Conservation (phyloP, 92 coral and sea anemone species). For the Palythoa grandiflora region DNA sequence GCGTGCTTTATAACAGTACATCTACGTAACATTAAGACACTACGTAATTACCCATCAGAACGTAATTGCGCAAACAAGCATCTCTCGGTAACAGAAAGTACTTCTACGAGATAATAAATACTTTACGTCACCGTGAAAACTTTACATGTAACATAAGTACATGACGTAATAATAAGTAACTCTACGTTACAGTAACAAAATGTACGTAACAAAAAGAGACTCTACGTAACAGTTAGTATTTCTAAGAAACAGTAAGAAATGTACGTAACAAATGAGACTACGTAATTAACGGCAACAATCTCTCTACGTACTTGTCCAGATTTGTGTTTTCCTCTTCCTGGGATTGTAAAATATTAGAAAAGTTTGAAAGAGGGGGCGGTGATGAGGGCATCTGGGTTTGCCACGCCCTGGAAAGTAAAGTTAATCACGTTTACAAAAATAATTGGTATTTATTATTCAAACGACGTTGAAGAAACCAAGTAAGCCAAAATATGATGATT, state of each 20-base stretch:
- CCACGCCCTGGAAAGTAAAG: constrained; percentile 76
- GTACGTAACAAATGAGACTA: background rate
- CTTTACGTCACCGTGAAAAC: background rate
- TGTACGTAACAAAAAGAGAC: background rate
- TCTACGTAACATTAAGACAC: background rate
- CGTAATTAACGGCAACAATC: background rate
- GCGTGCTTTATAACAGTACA: background rate
- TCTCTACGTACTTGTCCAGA: constrained; percentile 68
- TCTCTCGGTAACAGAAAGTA: background rate
- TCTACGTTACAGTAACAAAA: background rate
- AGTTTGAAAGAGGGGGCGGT: constrained; percentile 80
- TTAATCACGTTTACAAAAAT: background rate
- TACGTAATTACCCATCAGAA: too few relatives aligned
- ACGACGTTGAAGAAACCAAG: too few relatives aligned
- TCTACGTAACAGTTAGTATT: background rate
- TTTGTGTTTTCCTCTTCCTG: constrained; percentile 83
- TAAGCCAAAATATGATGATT: too few relatives aligned
- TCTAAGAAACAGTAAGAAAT: background rate
- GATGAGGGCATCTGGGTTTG: constrained; percentile 70
- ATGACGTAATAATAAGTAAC: background rate
- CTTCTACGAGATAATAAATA: background rate
- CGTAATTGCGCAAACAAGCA: background rate
- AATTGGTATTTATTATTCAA: too few relatives aligned
- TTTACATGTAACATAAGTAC: too few relatives aligned
- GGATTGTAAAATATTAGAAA: constrained; percentile 83